A percentile compares a stretch with the other conserved stretches of the same genome.
Evolutionary conservation across 1,140 invertebrate genomes (phyloP).

Genomic region (Trachelipus rathkii): DNA sequence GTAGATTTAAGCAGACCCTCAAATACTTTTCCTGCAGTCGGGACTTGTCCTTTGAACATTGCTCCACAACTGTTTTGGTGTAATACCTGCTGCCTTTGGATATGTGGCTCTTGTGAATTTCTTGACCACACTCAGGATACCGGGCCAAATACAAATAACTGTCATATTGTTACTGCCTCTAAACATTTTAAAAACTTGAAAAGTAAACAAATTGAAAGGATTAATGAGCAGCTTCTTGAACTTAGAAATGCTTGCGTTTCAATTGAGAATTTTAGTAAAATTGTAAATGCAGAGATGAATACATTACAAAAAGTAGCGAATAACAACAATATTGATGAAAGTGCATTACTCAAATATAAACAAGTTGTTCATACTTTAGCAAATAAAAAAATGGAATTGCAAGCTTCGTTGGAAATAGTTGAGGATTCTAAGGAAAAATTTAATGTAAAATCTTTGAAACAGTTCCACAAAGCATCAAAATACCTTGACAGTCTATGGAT

Average conservation of each 20-base stretch:
- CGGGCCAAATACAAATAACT: background rate
- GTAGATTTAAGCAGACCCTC: background rate
- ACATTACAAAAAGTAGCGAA: background rate
- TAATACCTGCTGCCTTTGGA: background rate
- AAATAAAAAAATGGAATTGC: background rate
- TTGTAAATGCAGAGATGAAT: background rate
- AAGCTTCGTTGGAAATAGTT: background rate
- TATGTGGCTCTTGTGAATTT: background rate
- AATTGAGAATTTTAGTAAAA: background rate
- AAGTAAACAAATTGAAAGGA: background rate
- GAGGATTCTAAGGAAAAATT: background rate
- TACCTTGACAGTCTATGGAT: background rate
- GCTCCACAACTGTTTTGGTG: background rate
- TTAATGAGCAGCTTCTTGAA: background rate
- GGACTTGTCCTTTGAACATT: background rate
- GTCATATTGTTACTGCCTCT: background rate
- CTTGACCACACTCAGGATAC: background rate
- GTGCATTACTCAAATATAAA: background rate
- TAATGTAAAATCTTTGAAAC: background rate
- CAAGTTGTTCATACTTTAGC: background rate
- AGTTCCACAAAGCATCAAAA: constrained; percentile 3
- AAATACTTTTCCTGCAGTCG: background rate
- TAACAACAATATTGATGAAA: background rate
- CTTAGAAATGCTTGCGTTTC: background rate
- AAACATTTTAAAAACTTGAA: constrained; percentile 3